Evolutionary conservation across 1,140 invertebrate species (phyloP), one percentile per base, ranked within the genome.

Genomic region (Camponotus vicinus): DNA sequence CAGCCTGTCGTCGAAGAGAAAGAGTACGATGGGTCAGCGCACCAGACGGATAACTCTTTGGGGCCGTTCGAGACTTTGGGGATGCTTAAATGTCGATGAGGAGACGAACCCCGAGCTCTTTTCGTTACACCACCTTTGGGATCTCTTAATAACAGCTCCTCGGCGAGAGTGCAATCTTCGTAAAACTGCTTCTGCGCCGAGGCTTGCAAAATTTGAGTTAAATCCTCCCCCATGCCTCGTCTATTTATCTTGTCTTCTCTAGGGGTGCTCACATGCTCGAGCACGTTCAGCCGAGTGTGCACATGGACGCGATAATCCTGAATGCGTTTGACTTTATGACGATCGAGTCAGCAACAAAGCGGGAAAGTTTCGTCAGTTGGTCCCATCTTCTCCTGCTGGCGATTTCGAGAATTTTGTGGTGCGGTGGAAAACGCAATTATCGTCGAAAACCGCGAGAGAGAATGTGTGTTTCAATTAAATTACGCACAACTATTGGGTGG

Each of bases 141-240:
- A 92, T 91, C 93, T 92, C 89, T 93, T 88, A 92, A 93, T 93
- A 93, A 94, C 93, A 92, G 93, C 87, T 86, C 42, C 64, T 78
- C 66, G 78, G 70, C 61, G 67, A 92, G 91, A 94, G 94, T 93
- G 93, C 94, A 94, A 95, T 95, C 92, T 94, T 90, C 94, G 93
- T 95, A 95, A 95, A 95, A 91, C 92, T 87, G 93, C 91, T 94
- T 93, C 92, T 92, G 92, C 70, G 86, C 91, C 90, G 90, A 86
- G 40, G 76, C 83, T 84, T 76, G 91, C 91, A 57, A 94, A 93
- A 92, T 93, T 93, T 94, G 87, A 93, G 91, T 92, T 91, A 91
- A 70, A 86, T 90, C 86, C 83, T 80, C 69, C 78, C 63, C 78
- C 63, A 57, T 70, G 77, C n/a, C 45, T 13, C 13, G 70, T 57